Percentiles rank a stretch among this genome's conserved stretches.
Evolutionary conservation across 2,113 vertebrate species (phyloP).

Genomic region (Corythornis cristatus): DNA sequence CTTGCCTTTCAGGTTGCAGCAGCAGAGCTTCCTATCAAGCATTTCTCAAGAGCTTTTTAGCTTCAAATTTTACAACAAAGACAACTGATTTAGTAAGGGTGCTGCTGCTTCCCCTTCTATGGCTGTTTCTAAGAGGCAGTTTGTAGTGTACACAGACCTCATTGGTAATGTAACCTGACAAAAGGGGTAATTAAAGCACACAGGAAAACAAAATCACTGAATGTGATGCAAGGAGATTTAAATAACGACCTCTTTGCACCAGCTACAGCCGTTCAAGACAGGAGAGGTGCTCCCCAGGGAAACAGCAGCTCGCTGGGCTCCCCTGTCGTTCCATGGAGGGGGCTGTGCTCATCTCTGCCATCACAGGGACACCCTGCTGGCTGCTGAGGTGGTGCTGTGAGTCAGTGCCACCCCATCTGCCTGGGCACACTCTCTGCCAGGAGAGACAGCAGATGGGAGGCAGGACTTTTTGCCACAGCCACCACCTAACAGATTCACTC

Average conservation of each 20-base stretch:
- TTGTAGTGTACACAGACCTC: not conserved
- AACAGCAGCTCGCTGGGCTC: not conserved
- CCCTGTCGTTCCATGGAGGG: not conserved
- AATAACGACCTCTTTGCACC: conserved; percentile 9
- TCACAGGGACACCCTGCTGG: not conserved
- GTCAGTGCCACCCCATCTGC: conserved; percentile 21
- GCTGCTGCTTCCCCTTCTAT: conserved; percentile 3
- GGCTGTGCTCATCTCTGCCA: not conserved
- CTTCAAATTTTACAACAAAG: conserved; percentile 15
- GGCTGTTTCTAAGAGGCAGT: not conserved
- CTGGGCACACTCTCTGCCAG: not conserved
- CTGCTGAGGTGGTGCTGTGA: not conserved
- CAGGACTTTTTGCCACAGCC: not conserved
- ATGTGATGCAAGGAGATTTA: not conserved
- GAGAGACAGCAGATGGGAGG: conserved; percentile 23
- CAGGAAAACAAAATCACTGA: not conserved
- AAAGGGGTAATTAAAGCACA: not conserved
- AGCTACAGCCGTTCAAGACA: not conserved
- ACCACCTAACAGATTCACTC: not conserved
- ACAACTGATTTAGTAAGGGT: conserved; percentile 36
- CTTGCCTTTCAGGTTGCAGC: conserved; percentile 23
- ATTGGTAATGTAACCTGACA: not conserved
- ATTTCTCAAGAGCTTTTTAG: conserved; percentile 34
- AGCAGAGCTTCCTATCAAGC: not conserved
- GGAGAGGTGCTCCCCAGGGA: conserved; percentile 25